A percentile compares a stretch with the other conserved stretches of the same genome.
Evolutionary conservation across 1,140 invertebrate genomes (phyloP).

Genomic region (Patella vulgata): DNA sequence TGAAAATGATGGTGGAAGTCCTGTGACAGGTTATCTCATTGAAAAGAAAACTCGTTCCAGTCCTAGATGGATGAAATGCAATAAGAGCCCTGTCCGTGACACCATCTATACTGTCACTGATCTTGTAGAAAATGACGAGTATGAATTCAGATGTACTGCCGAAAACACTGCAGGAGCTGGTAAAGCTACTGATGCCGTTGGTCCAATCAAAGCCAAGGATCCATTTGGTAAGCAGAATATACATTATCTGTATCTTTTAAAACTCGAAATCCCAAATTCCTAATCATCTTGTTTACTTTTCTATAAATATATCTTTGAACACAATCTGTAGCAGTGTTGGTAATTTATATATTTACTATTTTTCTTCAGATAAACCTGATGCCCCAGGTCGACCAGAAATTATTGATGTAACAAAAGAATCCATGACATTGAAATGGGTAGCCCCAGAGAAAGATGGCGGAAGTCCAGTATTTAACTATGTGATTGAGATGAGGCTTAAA

Average conservation of each 20-base stretch:
- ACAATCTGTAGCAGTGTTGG: constrained; percentile 73
- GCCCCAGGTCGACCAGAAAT: constrained; percentile 75
- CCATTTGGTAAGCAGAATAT: constrained; percentile 85
- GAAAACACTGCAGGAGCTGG: constrained; percentile 93
- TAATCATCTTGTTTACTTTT: neutral
- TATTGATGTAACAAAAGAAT: constrained; percentile 89
- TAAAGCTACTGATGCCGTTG: constrained; percentile 90
- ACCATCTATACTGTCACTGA: constrained; percentile 84
- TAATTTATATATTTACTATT: constrained; percentile 55
- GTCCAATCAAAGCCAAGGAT: constrained; percentile 89
- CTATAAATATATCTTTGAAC: constrained; percentile 51
- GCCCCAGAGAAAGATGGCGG: constrained; percentile 91
- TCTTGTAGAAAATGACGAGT: constrained; percentile 91
- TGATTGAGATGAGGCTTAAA: constrained; percentile 92
- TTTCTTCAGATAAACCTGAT: constrained; percentile 67
- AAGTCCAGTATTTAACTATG: constrained; percentile 92
- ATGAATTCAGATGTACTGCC: constrained; percentile 96
- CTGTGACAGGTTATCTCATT: constrained; percentile 90
- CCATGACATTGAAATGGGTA: constrained; percentile 89
- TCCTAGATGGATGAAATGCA: constrained; percentile 56
- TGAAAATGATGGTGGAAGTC: constrained; percentile 97
- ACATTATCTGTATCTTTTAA: constrained; percentile 88
- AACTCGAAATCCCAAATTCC: constrained; percentile 33
- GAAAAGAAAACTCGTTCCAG: constrained; percentile 87
- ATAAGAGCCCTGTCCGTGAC: constrained; percentile 74